These are phyloP conservation scores for Luscinia megarhynchos DNA, from an alignment of 2,797 vertebrate species.

Conservation along the genomic window DNA sequence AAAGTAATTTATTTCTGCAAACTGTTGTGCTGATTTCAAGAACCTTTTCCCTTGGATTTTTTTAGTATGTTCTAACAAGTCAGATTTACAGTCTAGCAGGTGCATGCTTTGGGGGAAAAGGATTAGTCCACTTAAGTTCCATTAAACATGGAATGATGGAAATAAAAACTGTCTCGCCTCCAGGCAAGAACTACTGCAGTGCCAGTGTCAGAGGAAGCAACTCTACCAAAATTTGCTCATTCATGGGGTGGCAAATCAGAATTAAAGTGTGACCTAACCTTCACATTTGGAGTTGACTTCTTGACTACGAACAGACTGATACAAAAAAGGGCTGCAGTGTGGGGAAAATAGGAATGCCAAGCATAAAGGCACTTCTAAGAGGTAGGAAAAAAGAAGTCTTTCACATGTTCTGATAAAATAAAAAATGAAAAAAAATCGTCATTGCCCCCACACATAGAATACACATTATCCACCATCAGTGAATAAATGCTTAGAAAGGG, in stretches of 20 bases:
- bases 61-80: not conserved
- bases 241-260: not conserved
- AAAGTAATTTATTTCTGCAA: not conserved
- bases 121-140: not conserved
- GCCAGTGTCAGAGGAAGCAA: not conserved
- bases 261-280: not conserved
- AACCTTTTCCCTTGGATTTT: not conserved
- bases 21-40: not conserved
- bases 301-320: not conserved
- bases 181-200: not conserved
- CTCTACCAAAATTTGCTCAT: not conserved
- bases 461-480: not conserved
- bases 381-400: not conserved
- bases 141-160: not conserved
- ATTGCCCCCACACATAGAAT: rapidly evolving
- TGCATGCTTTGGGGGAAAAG: not conserved
- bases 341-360: not conserved
- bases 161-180: not conserved
- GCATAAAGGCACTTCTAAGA: not conserved
- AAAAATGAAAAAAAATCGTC: not conserved
- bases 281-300: not conserved
- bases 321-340: not conserved
- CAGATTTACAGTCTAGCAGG: not conserved
- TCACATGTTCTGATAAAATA: not conserved
- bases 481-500: not conserved